Base-by-base conservation (phyloP, 2,113 vertebrate genomes). In the Apistogramma diplotaenia region DNA sequence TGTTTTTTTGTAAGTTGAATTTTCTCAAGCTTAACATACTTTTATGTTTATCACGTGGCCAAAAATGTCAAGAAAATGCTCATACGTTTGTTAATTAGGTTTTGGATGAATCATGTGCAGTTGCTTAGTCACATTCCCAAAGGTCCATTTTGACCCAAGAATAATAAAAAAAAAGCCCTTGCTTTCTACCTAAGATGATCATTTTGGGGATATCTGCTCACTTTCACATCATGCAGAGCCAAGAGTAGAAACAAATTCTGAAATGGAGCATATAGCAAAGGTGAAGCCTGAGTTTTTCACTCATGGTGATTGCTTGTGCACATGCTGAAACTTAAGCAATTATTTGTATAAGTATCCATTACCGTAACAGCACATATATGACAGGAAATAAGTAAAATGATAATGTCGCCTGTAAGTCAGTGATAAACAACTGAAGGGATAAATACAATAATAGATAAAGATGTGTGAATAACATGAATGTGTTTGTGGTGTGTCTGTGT, bases 401-500 rank as follows among this genome's bases (percentile, higher is more conserved):
- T 49, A n/a, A 29, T 70, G 43, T 70, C 43, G 5, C 1, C 16
- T 49, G 60, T 49, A 74, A 51, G 4, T 37, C 15, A 31, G 40
- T 35, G 16, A 18, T 29, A 13, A 37, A 67, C 6, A 70, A 31
- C 37, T 15, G 2, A 74, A 29, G 2, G 3, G 2, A 60, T 51
- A 29, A 54, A 76, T 57, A 8, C 8, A 74, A 60, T 8, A 21
- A 57, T 19, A 49, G 6, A 57, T 3, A 46, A 21, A 18, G 15
- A 19, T 18, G 1, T 1, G 16, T 29, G 5, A 15, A 55, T 80
- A 76, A 76, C n/a, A 6, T 9, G 4, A 21, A n/a, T 75, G 21
- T 61, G 33, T 82, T 5, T 81, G 51, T 71, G 37, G 18, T n/a
- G 3, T 74, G 56, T 85, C 15, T 84, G 31, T 89, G 73, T 84